These are phyloP conservation scores for Mylabris sibirica DNA, from an alignment of 2,888 invertebrate species.

Conservation along the genomic window DNA sequence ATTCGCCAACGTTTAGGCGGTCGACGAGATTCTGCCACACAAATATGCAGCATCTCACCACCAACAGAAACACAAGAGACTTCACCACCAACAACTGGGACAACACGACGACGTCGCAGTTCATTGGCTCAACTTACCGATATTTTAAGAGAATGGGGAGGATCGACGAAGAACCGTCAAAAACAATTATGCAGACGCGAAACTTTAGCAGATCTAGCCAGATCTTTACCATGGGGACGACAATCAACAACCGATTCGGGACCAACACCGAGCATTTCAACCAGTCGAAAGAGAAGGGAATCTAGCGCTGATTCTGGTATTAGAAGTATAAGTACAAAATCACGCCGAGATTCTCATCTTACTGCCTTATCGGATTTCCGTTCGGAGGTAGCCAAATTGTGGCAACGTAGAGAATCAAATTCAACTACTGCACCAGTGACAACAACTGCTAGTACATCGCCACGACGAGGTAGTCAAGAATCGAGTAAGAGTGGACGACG, in stretches of 20 bases:
- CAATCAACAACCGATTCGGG: slow-evolving; percentile 66
- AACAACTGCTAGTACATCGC: slow-evolving; percentile 58
- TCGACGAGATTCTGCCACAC: slow-evolving; percentile 88
- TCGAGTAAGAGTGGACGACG: slow-evolving; percentile 63
- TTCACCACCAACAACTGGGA: slow-evolving; percentile 70
- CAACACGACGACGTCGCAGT: slow-evolving; percentile 77
- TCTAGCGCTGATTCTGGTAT: slow-evolving; percentile 89
- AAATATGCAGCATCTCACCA: slow-evolving; percentile 84
- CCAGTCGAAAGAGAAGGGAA: slow-evolving; percentile 77
- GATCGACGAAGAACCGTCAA: slow-evolving; percentile 66
- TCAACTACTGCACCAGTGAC: slow-evolving; percentile 64
- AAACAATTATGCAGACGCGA: slow-evolving; percentile 83
- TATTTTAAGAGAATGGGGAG: slow-evolving; percentile 87
- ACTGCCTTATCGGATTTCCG: slow-evolving; percentile 71
- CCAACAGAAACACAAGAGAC: slow-evolving; percentile 77
- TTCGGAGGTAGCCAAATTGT: slow-evolving; percentile 75
- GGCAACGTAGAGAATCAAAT: slow-evolving; percentile 70
- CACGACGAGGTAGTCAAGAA: slow-evolving; percentile 72
- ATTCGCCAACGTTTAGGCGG: slow-evolving; percentile 84
- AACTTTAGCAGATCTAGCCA: slow-evolving; percentile 86
- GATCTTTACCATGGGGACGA: slow-evolving; percentile 84
- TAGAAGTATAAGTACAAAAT: slow-evolving; percentile 72
- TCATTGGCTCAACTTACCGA: slow-evolving; percentile 90
- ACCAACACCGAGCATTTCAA: slow-evolving; percentile 57
- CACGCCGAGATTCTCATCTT: slow-evolving; percentile 75